Conservation (phyloP, 1,140 invertebrate genomes). For the Solen grandis region DNA sequence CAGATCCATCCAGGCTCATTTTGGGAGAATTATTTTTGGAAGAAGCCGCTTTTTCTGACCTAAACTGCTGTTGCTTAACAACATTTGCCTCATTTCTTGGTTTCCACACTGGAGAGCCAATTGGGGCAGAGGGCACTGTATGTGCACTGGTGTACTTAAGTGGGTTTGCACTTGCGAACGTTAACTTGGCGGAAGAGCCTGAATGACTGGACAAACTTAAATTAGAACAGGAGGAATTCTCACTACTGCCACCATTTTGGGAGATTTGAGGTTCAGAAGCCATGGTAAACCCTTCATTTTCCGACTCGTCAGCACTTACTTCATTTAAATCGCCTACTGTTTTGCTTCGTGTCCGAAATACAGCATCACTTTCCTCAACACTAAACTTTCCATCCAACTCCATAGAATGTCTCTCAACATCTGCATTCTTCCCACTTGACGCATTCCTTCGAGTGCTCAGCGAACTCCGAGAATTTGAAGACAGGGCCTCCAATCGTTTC, state of each 20-base stretch:
- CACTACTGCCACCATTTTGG: conserved; percentile 80
- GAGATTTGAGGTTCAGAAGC: conserved; percentile 77
- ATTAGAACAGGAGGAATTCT: conserved; percentile 91
- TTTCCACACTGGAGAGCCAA: conserved; percentile 95
- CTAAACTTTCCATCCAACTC: conserved; percentile 87
- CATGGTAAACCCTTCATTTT: conserved; percentile 87
- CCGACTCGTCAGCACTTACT: conserved; percentile 91
- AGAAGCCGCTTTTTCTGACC: conserved; percentile 38
- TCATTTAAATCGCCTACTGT: conserved; percentile 89
- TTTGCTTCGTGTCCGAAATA: conserved; percentile 92
- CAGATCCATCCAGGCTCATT: conserved; percentile 32
- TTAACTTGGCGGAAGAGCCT: conserved; percentile 89
- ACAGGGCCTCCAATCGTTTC: conserved; percentile 60
- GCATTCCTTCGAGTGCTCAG: conserved; percentile 85
- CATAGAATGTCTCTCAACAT: conserved; percentile 92
- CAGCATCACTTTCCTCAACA: conserved; percentile 82
- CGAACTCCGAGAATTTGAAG: conserved; percentile 77
- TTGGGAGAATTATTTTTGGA: conserved; percentile 28
- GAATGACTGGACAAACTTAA: conserved; percentile 92
- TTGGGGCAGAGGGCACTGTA: conserved; percentile 79
- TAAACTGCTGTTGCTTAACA: conserved; percentile 76
- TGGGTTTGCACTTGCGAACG: conserved; percentile 95
- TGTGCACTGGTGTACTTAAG: conserved; percentile 87
- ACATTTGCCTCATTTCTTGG: conserved; percentile 83
- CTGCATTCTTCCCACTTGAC: conserved; percentile 59